Evolutionary conservation across 2,113 vertebrate species (phyloP).

Genomic region (Syrrhaptes paradoxus): DNA sequence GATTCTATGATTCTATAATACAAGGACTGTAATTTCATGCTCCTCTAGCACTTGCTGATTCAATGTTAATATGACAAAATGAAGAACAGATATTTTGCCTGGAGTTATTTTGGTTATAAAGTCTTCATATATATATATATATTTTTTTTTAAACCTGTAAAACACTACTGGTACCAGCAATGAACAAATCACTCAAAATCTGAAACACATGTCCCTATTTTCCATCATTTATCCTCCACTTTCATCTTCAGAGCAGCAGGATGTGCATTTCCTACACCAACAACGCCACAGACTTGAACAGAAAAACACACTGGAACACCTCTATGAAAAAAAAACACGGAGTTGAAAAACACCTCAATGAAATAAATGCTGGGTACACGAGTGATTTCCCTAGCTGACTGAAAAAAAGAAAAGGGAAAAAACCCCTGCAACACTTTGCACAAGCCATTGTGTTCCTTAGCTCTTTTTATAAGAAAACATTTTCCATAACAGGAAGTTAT

Average conservation of each 20-base stretch:
- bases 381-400: neutral
- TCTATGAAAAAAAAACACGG: neutral
- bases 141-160: neutral
- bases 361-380: neutral
- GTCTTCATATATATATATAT: neutral
- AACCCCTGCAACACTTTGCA: rapidly evolving
- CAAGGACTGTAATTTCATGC: neutral
- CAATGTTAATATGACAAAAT: neutral
- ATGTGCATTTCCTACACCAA: neutral
- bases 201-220: neutral
- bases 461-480: neutral
- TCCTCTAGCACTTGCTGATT: neutral
- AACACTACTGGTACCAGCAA: neutral
- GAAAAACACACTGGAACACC: neutral
- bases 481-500: conserved; percentile 5
- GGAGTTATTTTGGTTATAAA: neutral
- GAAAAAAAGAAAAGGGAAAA: neutral
- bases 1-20: neutral
- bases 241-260: neutral
- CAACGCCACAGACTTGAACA: rapidly evolving
- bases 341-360: neutral
- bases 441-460: neutral
- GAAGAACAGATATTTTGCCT: neutral
- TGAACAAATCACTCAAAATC: neutral
- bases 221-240: neutral